Evolutionary conservation across 2,888 invertebrate genomes (phyloP).

Genomic region (Pecten maximus): DNA sequence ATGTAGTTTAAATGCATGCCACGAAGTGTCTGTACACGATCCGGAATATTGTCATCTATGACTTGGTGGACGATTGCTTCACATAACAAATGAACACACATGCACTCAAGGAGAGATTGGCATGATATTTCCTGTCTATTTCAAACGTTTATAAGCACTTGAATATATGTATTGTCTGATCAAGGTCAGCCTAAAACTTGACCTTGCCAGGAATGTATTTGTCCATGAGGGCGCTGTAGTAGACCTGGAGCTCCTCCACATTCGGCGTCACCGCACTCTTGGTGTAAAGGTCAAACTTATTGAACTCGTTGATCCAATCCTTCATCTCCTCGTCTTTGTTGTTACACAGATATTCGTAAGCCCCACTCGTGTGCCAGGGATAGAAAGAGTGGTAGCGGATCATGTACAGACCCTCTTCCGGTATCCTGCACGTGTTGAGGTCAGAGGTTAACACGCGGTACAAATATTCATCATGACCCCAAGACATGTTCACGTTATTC

Average conservation of each 20-base stretch:
- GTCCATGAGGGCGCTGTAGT: conserved; percentile 94
- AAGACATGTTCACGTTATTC: conserved; percentile 94
- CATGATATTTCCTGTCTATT: neutral
- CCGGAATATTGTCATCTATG: neutral
- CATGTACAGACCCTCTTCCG: conserved; percentile 92
- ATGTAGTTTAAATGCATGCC: neutral
- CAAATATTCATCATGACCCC: conserved; percentile 93
- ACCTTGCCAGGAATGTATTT: conserved; percentile 91
- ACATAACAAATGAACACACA: too few species aligned
- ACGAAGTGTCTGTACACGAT: neutral
- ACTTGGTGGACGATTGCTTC: too few species aligned
- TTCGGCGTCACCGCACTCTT: conserved; percentile 91
- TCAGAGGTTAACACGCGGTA: conserved; percentile 87
- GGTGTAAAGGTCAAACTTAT: conserved; percentile 97
- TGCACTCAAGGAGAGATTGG: too few species aligned
- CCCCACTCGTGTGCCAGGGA: conserved; percentile 95
- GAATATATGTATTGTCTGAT: neutral
- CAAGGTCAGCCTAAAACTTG: conserved; percentile 61
- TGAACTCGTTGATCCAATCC: conserved; percentile 92
- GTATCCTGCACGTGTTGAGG: conserved; percentile 88
- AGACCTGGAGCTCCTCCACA: conserved; percentile 93
- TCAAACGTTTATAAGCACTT: neutral
- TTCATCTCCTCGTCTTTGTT: conserved; percentile 90
- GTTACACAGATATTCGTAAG: conserved; percentile 92
- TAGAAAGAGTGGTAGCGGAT: conserved; percentile 98